Base-by-base conservation (phyloP, 2,888 invertebrate genomes). In the Ormyrus labotus region DNA sequence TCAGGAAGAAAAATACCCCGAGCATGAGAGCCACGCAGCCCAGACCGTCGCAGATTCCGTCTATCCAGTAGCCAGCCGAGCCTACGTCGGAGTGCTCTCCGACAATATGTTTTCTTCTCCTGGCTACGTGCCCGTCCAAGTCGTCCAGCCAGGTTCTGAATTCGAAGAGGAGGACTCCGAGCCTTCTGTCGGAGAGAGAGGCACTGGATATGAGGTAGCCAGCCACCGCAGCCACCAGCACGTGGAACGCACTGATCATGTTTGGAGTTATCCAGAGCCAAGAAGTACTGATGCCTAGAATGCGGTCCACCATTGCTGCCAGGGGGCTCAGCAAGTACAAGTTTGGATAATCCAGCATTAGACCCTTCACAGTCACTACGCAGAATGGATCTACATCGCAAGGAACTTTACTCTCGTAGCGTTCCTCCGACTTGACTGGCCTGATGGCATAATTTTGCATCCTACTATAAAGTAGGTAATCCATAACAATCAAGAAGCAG, bases 91-190 rank as follows among this genome's bases (percentile, higher is more conserved):
- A 96, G 47, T 94, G 92, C 89, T 96, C 96, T 0, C 96, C 96
- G 81, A 94, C 93, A 50, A 96, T 94, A 87, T 96, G 93, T 86
- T 94, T 94, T 76, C 95, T 93, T 48, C 93, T 94, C 81, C 97
- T 93, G 0, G 96, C 97, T 3, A 97, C 95, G 87, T 96, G 95
- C 0, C 97, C 97, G 87, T 97, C 97, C 82, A 97, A 90, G 86
- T 96, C 96, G 87, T 97, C 97, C 72, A 97, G 90, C 91, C 96
- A 96, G 83, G 96, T 96, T 84, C 97, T 92, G 58, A 96, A 90
- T 91, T 96, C 95, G 88, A 96, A 97, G 34, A 97, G 88, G 2
- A 96, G 90, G 0, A 96, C 94, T 0, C 95, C 97, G 0, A 96
- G 83, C 45, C 96, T 92, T 50, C 97, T 92, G 47, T 94, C 93